Evolutionary conservation across 2,888 invertebrate genomes (phyloP).

Genomic region (Pyrrhia umbra): DNA sequence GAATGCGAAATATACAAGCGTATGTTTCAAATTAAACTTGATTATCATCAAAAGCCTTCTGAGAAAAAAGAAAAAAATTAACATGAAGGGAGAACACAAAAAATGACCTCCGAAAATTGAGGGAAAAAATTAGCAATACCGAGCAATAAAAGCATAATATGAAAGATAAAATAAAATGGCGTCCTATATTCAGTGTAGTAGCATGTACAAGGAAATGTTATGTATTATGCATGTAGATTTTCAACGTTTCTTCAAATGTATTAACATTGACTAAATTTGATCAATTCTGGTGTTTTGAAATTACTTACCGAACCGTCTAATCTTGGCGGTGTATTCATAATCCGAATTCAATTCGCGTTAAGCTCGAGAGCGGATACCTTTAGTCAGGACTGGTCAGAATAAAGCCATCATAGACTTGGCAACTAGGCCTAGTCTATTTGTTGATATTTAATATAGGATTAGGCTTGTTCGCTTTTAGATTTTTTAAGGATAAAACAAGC

Average conservation of each 20-base stretch:
- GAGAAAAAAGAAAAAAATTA: not conserved
- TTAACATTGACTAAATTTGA: slow-evolving; percentile 37
- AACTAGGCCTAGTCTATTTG: too few relatives aligned
- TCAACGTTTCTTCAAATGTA: slow-evolving; percentile 38
- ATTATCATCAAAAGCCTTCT: slow-evolving; percentile 28
- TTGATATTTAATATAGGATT: too few relatives aligned
- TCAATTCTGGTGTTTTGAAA: slow-evolving; percentile 16
- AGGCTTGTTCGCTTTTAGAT: too few relatives aligned
- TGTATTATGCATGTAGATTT: slow-evolving; percentile 56
- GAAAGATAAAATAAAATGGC: slow-evolving; percentile 41
- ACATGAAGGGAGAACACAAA: slow-evolving; percentile 14
- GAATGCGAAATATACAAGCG: not conserved
- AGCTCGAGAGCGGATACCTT: too few relatives aligned
- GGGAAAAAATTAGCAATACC: slow-evolving; percentile 30
- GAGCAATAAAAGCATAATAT: slow-evolving; percentile 3
- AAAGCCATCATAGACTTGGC: too few relatives aligned
- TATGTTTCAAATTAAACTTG: slow-evolving; percentile 11
- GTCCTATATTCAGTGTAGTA: slow-evolving; percentile 28
- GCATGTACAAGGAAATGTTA: slow-evolving; percentile 43
- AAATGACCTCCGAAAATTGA: slow-evolving; percentile 28
- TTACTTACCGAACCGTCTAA: not conserved
- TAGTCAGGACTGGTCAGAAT: too few relatives aligned
- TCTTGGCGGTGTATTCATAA: too few relatives aligned
- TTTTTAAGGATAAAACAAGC: too few relatives aligned
- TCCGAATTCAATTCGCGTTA: too few relatives aligned